phyloP scores from a whole-genome alignment of 2,113 vertebrate genomes.

The Lontra canadensis region DNA sequence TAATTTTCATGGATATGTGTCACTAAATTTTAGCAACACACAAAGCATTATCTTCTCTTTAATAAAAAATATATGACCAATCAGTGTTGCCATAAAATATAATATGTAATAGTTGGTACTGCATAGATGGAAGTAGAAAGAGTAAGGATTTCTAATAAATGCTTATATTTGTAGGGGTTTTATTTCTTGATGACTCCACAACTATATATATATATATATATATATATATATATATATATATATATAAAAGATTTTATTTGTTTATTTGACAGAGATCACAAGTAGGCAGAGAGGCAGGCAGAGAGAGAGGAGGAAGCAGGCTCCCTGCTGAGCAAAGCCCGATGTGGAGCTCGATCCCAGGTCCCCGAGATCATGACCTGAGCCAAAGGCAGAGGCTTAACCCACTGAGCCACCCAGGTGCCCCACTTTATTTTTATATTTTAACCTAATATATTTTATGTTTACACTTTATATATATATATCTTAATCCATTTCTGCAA shows the following conservation, averaged over 20 bases:
- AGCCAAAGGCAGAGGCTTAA: too few species aligned
- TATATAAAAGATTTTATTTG: background rate
- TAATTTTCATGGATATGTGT: background rate
- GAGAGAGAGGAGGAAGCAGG: too few species aligned
- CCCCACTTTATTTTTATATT: background rate
- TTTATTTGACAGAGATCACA: too few species aligned
- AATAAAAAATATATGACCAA: background rate
- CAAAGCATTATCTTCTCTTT: background rate
- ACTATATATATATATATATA: too few species aligned
- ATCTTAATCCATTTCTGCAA: background rate
- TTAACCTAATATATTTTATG: background rate
- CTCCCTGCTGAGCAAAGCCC: too few species aligned
- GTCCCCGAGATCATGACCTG: too few species aligned
- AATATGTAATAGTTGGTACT: background rate
- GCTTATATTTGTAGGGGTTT: background rate
- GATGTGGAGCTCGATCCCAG: too few species aligned
- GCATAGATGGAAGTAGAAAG: background rate
- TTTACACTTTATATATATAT: background rate
- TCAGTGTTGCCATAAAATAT: background rate
- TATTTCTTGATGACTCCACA: background rate
- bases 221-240: background rate
- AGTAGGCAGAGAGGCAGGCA: too few species aligned
- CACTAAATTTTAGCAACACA: background rate
- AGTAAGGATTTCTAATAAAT: background rate
- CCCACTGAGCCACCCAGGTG: too few species aligned